A percentile compares a stretch with the other conserved stretches of the same genome.
Evolutionary conservation across 2,888 invertebrate species (phyloP).

Genomic region (Patella caerulea): DNA sequence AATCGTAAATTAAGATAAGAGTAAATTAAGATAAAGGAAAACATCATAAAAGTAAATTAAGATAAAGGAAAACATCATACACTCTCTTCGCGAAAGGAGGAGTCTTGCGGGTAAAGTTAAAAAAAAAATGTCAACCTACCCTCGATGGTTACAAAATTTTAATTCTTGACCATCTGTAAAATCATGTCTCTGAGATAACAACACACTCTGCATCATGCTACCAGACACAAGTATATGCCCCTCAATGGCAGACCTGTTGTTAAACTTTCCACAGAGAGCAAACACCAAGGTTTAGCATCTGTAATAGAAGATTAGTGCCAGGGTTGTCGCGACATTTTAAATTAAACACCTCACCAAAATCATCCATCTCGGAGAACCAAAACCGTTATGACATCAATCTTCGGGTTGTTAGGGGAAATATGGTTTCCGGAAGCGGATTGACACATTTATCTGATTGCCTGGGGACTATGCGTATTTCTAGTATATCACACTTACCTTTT

Average conservation of each 20-base stretch:
- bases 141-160: background rate
- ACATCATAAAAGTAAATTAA: too few species aligned
- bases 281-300: background rate
- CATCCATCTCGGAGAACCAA: background rate
- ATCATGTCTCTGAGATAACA: background rate
- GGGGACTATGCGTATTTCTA: slow-evolving; percentile 28
- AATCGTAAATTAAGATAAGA: too few species aligned
- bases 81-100: background rate
- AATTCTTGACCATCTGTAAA: background rate
- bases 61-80: background rate
- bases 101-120: background rate
- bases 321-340: slow-evolving; percentile 15
- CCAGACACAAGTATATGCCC: background rate
- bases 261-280: background rate
- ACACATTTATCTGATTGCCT: slow-evolving; percentile 30
- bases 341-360: background rate
- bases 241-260: background rate
- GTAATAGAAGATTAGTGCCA: slow-evolving; percentile 2
- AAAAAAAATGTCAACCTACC: background rate
- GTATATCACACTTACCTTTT: slow-evolving; percentile 23
- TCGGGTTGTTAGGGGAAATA: slow-evolving; percentile 35
- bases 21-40: too few species aligned
- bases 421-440: slow-evolving; percentile 31
- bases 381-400: slow-evolving; percentile 33
- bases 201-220: background rate